These are phyloP conservation scores for Archilochus colubris DNA, from an alignment of 2,113 vertebrate species.

Conservation along the genomic window DNA sequence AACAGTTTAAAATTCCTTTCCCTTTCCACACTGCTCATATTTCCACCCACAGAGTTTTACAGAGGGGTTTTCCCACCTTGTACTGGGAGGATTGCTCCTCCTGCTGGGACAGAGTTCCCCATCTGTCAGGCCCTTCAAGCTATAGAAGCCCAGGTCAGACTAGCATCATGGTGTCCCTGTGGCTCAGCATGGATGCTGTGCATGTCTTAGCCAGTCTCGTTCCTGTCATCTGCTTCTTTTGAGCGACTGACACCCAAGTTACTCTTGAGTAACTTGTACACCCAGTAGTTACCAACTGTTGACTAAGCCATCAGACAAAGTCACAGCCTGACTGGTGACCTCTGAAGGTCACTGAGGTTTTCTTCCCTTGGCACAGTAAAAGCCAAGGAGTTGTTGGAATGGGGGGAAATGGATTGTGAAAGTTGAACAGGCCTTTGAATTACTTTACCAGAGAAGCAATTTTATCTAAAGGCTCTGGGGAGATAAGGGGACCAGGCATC, in stretches of 20 bases:
- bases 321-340: not conserved
- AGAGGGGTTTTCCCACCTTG: not conserved
- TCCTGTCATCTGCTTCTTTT: not conserved
- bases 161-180: not conserved
- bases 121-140: not conserved
- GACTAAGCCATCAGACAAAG: not conserved
- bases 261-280: not conserved
- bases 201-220: rapidly evolving
- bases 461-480: not conserved
- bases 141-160: not conserved
- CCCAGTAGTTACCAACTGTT: rapidly evolving
- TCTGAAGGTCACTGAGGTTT: not conserved
- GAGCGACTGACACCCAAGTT: not conserved
- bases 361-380: not conserved
- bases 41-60: not conserved
- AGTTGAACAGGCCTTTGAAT: not conserved
- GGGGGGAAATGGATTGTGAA: not conserved
- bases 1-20: not conserved
- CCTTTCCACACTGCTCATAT: not conserved
- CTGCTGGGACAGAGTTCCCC: not conserved
- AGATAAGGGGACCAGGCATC: not conserved
- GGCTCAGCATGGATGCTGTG: too few species aligned
- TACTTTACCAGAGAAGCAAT: not conserved
- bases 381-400: not conserved
- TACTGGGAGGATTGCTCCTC: not conserved